Evolutionary conservation across 2,113 vertebrate species (phyloP).

Genomic region (Aegotheles bennettii): DNA sequence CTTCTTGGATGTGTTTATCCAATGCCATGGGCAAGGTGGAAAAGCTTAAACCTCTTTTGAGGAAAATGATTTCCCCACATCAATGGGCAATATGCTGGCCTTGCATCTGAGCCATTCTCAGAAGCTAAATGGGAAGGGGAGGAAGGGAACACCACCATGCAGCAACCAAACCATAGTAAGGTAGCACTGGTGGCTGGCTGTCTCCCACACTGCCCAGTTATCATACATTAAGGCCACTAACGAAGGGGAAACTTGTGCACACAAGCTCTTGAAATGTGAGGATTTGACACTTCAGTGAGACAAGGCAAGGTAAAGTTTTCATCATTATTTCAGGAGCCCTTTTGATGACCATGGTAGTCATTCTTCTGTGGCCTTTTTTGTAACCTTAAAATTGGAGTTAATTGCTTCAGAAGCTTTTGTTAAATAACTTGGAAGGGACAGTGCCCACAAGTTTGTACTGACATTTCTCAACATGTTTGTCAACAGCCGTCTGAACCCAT

Average conservation of each 20-base stretch:
- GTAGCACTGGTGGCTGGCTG: not conserved
- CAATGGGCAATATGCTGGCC: not conserved
- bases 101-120: not conserved
- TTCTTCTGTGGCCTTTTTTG: not conserved
- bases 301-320: not conserved
- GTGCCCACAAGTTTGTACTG: not conserved
- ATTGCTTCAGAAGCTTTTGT: not conserved
- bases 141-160: not conserved
- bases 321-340: not conserved
- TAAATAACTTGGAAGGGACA: not conserved
- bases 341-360: not conserved
- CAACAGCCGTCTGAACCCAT: slow-evolving; percentile 48
- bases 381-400: not conserved
- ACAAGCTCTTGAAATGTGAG: fast-evolving
- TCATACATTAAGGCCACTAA: not conserved
- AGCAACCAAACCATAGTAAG: not conserved
- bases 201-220: not conserved
- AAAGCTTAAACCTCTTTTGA: not conserved
- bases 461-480: not conserved
- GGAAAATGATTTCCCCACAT: not conserved
- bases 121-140: not conserved
- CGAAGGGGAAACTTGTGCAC: not conserved
- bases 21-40: not conserved
- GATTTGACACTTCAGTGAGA: not conserved
- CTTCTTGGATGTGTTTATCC: not conserved